Base-by-base conservation (phyloP, 2,888 invertebrate genomes). In the Dusona sp. region DNA sequence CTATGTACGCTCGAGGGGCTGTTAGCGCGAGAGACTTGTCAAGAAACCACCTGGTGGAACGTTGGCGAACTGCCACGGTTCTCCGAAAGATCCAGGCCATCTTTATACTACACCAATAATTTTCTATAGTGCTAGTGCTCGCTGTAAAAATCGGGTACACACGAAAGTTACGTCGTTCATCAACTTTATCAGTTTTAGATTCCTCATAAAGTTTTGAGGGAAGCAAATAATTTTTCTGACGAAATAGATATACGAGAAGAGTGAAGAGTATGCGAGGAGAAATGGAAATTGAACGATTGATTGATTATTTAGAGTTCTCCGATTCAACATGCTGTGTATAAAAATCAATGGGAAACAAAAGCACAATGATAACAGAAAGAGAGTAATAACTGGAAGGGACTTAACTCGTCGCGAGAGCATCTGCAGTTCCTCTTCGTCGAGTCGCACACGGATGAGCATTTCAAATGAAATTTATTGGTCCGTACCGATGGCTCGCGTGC, bases 381-480 rank as follows among this genome's bases (percentile, higher is more conserved):
- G 74, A 74, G 74, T 80, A 48, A 78, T 79, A 25, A 61, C 25
- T 61, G 29, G 29, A 29, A 61, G 61, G 25, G 57, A 57, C 57
- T 57, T 9, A 57, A 57, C 79, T 70, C 79, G 67, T 83, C 77
- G n/a, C 83, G 75, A 70, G 74, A 74, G 78, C 78, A 85, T 85
- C 85, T 81, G 78, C 73, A 84, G 65, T 80, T 84, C 73, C 81
- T 85, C 78, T 73, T 81, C 22, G 81, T 25, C 67, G 36, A 70
- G 81, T 65, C 72, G 54, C 54, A 68, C 78, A 70, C 64, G 79
- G 79, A 74, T 79, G 82, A 82, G 74, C 82, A 82, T 85, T 85
- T 85, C 82, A 79, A 82, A 79, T 85, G 85, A 85, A 82, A 85
- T 85, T 85, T 85, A 82, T 85, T 48, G 82, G 74, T 79, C 74